These are phyloP conservation scores for Dryococelus australis DNA, from an alignment of 2,888 invertebrate genomes.

Conservation along the genomic window DNA sequence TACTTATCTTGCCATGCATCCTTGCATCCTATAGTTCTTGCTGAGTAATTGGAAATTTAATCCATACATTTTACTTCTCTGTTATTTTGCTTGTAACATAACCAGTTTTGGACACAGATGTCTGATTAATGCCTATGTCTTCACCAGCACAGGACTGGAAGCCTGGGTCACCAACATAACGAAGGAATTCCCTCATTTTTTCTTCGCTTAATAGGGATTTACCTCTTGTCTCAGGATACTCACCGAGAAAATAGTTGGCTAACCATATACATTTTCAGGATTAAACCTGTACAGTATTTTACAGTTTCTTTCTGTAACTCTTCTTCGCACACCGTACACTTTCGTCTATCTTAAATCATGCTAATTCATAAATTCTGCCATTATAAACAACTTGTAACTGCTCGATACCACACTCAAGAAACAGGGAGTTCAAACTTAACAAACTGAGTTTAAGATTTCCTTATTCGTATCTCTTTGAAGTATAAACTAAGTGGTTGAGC, in stretches of 20 bases:
- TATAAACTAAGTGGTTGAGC: not conserved
- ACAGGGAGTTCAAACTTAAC: not conserved
- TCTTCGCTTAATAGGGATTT: not conserved
- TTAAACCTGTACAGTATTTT: not conserved
- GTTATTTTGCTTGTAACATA: not conserved
- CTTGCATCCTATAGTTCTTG: not conserved
- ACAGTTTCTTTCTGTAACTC: not conserved
- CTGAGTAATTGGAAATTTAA: not conserved
- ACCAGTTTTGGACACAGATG: not conserved
- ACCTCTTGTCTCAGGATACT: not conserved
- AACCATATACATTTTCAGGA: not conserved
- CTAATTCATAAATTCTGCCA: not conserved
- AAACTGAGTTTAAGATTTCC: not conserved
- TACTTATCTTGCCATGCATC: not conserved
- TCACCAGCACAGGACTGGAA: not conserved
- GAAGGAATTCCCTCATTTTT: not conserved
- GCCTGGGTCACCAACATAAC: slow-evolving; percentile 2
- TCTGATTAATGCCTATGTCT: not conserved
- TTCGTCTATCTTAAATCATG: not conserved
- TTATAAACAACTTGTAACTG: not conserved
- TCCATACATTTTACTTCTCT: not conserved
- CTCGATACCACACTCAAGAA: too few species aligned
- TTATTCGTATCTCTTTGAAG: not conserved
- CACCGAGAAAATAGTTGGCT: not conserved
- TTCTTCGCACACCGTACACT: not conserved